Conservation (phyloP, 2,113 vertebrate genomes). For the Pelecanoides urinatrix region DNA sequence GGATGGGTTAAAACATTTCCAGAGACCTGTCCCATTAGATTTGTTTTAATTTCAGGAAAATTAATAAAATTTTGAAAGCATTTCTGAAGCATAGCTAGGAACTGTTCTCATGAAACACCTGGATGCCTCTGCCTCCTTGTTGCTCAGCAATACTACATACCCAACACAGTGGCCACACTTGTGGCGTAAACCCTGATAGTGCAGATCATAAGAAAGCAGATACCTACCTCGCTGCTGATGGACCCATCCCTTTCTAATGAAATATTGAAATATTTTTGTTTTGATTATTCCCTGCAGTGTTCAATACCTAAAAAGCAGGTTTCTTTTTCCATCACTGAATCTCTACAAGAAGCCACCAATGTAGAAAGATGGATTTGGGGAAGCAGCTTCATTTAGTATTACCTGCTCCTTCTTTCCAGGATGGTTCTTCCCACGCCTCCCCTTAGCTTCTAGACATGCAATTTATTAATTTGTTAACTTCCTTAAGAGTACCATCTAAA, state of each 20-base stretch:
- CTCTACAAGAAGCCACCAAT: not conserved
- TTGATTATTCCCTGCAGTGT: not conserved
- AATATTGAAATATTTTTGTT: not conserved
- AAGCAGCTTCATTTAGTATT: not conserved
- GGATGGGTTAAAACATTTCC: not conserved
- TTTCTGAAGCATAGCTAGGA: not conserved
- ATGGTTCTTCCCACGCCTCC: not conserved
- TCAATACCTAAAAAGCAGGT: not conserved
- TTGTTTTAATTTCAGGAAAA: not conserved
- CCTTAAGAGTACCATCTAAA: not conserved
- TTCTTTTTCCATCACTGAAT: not conserved
- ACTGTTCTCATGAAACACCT: not conserved
- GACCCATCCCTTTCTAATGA: not conserved
- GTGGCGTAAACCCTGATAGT: not conserved
- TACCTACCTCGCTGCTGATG: not conserved
- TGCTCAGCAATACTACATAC: not conserved
- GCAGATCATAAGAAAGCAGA: not conserved
- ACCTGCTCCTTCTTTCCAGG: not conserved
- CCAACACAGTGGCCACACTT: not conserved
- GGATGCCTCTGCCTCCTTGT: not conserved
- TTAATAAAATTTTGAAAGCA: not conserved
- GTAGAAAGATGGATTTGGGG: not conserved
- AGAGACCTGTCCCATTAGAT: not conserved
- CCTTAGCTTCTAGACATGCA: not conserved
- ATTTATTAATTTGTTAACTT: not conserved